Percentiles rank a stretch among this genome's conserved stretches.
Evolutionary conservation across 2,797 vertebrate genomes (phyloP).

Genomic region (Cuculus canorus): DNA sequence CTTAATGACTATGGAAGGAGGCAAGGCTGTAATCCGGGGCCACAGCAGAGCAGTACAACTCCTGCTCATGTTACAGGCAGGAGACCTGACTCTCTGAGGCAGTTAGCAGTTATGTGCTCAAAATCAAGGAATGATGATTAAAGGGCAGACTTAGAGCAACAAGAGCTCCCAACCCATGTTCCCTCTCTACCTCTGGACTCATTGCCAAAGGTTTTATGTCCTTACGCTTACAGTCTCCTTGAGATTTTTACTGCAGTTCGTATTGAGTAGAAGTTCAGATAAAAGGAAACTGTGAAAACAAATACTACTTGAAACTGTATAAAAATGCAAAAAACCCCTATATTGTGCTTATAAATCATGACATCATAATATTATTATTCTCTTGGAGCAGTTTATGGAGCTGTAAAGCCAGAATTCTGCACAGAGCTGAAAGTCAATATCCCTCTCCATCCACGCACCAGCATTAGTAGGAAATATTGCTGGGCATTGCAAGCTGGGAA

Average conservation of each 20-base stretch:
- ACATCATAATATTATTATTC: conserved; percentile 60
- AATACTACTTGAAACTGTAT: conserved; percentile 55
- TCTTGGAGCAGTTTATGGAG: conserved; percentile 58
- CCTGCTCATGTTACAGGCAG: not conserved
- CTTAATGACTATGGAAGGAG: not conserved
- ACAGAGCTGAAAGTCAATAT: conserved; percentile 57
- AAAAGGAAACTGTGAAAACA: conserved; percentile 54
- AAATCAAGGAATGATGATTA: not conserved
- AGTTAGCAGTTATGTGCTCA: not conserved
- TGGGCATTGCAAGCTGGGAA: conserved; percentile 5
- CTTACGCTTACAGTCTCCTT: not conserved
- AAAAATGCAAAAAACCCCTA: conserved; percentile 46
- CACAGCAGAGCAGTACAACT: not conserved
- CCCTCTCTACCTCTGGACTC: not conserved
- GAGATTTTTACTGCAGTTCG: not conserved
- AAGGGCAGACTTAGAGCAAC: not conserved
- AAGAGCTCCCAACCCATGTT: not conserved
- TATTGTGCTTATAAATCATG: conserved; percentile 59
- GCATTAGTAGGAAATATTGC: conserved; percentile 51
- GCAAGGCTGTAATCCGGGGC: not conserved
- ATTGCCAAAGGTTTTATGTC: not conserved
- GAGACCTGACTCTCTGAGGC: not conserved
- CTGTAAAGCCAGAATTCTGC: conserved; percentile 52
- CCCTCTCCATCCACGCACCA: conserved; percentile 7
- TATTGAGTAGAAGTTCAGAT: conserved; percentile 13